These are phyloP conservation scores for Thermophis baileyi DNA, from an alignment of 2,113 vertebrate species.

Conservation along the genomic window DNA sequence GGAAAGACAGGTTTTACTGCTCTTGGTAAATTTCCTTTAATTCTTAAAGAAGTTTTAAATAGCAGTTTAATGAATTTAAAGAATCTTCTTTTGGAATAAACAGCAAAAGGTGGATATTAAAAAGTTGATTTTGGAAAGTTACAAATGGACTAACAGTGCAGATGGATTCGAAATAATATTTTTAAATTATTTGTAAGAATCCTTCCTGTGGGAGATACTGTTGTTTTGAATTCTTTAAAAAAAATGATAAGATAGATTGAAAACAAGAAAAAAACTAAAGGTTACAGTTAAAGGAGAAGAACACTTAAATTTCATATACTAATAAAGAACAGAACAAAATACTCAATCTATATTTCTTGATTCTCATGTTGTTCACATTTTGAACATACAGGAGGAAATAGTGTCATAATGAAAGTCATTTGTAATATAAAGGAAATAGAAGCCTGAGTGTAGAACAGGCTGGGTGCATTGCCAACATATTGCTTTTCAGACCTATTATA, in stretches of 20 bases:
- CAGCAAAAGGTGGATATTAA: too few species aligned
- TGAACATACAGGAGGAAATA: not conserved
- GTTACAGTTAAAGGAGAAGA: too few species aligned
- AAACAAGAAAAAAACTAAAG: too few species aligned
- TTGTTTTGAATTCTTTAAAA: too few species aligned
- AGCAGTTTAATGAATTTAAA: not conserved
- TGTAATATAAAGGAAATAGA: not conserved
- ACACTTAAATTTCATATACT: too few species aligned
- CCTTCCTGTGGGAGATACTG: too few species aligned
- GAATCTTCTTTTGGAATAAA: not conserved
- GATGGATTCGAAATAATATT: too few species aligned
- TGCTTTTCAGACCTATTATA: not conserved
- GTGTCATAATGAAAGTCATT: not conserved
- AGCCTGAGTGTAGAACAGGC: not conserved
- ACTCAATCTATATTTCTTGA: not conserved
- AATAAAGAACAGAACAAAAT: too few species aligned
- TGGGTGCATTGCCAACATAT: not conserved
- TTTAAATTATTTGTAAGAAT: too few species aligned
- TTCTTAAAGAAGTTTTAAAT: not conserved
- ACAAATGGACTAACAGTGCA: too few species aligned
- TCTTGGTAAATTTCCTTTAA: not conserved
- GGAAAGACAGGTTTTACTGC: not conserved
- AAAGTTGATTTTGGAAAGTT: too few species aligned
- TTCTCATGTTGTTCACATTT: not conserved
- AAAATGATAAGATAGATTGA: too few species aligned